Base-by-base conservation (phyloP, 2,888 invertebrate species). In the Conomelus anceps region DNA sequence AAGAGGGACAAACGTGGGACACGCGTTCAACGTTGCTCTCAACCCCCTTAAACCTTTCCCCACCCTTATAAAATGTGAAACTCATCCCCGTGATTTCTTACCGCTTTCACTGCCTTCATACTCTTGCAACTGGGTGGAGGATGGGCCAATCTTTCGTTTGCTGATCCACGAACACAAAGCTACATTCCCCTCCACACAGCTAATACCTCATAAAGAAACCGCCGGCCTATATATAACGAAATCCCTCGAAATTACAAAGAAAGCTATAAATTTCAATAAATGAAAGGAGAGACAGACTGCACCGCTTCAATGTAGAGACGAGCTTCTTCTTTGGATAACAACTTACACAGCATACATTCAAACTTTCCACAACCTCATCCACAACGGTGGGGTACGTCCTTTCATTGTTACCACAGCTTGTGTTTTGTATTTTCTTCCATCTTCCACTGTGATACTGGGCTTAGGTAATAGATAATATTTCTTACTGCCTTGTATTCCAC, bases 251-350 rank as follows among this genome's bases (percentile, higher is more conserved):
- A 90, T 90, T 90, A 90, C 90, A 88, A 85, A 89, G 86, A 90
- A 89, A 90, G 89, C 90, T 90, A 90, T 90, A 90, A 90, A 90
- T 90, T 89, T 90, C 90, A 90, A 90, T 90, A 89, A 90, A 86
- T 86, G 86, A 86, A 86, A 86, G 86, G 86, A 86, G 29, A 86
- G 86, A 86, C 86, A 86, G 86, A 24, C 88, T 29, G 88, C 63
- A 63, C 1, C 63, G 63, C 63, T 63, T n/a, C 63, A 20, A 17
- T 34, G 11, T 34, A 34, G 11, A 34, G 34, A 17, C 34, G 63
- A 63, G 63, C 63, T 63, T 63, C 63, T 63, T 63, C 63, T 63
- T 63, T n/a, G 63, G 63, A 63, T 63, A 63, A n/a, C n/a, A n/a
- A 63, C 63, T 63, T 63, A 63, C 63, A 63, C 20, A n/a, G 63